These are phyloP conservation scores for Formica exsecta DNA, from an alignment of 1,140 invertebrate species.

Conservation along the genomic window DNA sequence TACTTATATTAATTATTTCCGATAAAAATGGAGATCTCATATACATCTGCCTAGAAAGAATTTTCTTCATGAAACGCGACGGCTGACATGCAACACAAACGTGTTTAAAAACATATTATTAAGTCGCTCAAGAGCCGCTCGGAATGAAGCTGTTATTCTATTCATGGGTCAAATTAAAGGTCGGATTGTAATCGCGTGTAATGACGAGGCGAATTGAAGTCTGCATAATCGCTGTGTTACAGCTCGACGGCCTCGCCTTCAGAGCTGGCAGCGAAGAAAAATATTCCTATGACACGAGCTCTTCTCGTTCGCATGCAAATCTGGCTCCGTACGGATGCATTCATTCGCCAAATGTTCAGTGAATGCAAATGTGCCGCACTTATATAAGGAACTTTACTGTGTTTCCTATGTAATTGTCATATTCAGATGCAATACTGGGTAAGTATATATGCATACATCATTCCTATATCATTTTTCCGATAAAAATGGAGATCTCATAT, in stretches of 20 bases:
- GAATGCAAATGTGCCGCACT: constrained; percentile 37
- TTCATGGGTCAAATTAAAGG: constrained; percentile 73
- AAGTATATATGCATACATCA: not conserved
- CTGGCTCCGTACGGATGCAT: not conserved
- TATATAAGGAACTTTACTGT: constrained; percentile 5
- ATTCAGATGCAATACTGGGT: not conserved
- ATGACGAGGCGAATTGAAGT: constrained; percentile 74
- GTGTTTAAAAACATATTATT: constrained; percentile 59
- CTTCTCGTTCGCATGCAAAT: constrained; percentile 62
- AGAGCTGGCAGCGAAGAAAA: constrained; percentile 36
- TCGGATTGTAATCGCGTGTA: constrained; percentile 75
- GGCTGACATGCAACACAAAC: constrained; percentile 24
- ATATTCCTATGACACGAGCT: constrained; percentile 53
- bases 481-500: too few relatives aligned
- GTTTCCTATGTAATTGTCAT: constrained; percentile 5
- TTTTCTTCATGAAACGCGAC: constrained; percentile 23
- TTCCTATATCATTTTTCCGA: too few relatives aligned
- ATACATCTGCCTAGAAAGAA: not conserved
- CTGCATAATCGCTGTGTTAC: constrained; percentile 68
- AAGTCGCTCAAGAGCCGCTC: constrained; percentile 35
- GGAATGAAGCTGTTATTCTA: constrained; percentile 75
- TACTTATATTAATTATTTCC: not conserved
- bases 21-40: not conserved
- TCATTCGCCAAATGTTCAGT: constrained; percentile 45
- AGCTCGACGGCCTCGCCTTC: constrained; percentile 48